Evolutionary conservation across 2,113 vertebrate species (phyloP).

Genomic region (Hippocampus mohnikei): DNA sequence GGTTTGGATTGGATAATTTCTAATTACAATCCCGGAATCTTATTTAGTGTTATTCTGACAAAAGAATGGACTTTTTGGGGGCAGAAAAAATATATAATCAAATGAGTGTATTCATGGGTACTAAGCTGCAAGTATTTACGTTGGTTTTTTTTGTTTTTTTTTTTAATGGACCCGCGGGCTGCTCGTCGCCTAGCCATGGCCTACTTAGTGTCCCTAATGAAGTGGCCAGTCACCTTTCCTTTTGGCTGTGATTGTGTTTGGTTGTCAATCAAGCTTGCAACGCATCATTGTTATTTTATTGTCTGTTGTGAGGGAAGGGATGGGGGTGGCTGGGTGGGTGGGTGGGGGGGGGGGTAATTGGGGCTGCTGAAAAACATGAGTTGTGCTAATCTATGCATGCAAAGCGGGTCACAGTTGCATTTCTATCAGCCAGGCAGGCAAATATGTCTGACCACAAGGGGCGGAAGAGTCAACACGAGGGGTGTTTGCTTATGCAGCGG

Average conservation of each 20-base stretch:
- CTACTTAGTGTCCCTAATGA: not conserved
- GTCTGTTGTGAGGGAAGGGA: too few species aligned
- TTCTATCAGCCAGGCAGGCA: slow-evolving; percentile 52
- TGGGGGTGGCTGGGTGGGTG: not conserved
- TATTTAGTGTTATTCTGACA: not conserved
- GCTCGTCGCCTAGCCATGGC: too few species aligned
- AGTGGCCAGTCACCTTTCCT: not conserved
- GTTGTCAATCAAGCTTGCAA: slow-evolving; percentile 2
- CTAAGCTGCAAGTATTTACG: too few species aligned
- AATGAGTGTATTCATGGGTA: too few species aligned
- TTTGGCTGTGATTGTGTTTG: not conserved
- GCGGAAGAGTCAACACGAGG: slow-evolving; percentile 53
- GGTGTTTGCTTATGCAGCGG: slow-evolving; percentile 65
- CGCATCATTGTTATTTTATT: slow-evolving; percentile 5
- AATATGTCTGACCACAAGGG: slow-evolving; percentile 40
- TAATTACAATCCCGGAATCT: not conserved
- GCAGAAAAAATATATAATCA: too few species aligned
- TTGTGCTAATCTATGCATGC: slow-evolving; percentile 43
- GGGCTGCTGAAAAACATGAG: slow-evolving; percentile 37
- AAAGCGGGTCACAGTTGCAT: slow-evolving; percentile 55
- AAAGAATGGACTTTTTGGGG: too few species aligned
- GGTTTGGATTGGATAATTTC: too few species aligned
- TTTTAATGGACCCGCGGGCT: too few species aligned
- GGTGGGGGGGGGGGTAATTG: slow-evolving; percentile 6
- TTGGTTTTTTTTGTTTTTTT: too few species aligned